phyloP scores from a whole-genome alignment of 2,113 vertebrate species.

The Petromus typicus region DNA sequence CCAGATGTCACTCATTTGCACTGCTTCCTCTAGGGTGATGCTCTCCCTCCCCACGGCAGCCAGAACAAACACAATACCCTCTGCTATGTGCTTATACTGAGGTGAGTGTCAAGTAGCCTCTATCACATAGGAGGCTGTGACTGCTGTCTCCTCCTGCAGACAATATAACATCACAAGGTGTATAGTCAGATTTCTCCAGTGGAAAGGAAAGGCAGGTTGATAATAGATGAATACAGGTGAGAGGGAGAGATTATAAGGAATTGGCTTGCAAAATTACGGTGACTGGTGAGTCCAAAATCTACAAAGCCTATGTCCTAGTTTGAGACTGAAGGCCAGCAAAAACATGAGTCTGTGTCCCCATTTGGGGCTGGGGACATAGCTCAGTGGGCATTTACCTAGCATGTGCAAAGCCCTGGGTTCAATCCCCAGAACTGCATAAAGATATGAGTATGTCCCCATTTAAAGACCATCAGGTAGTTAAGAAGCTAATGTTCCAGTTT shows the following conservation, averaged over 20 bases:
- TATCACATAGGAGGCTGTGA: background rate
- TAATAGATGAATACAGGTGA: background rate
- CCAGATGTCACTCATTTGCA: background rate
- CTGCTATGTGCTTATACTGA: background rate
- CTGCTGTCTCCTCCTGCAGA: background rate
- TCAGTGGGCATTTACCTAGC: background rate
- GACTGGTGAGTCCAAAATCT: background rate
- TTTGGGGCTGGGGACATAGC: background rate
- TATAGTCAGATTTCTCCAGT: background rate
- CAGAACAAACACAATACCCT: background rate
- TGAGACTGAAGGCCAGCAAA: background rate
- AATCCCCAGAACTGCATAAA: background rate
- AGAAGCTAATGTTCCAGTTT: background rate
- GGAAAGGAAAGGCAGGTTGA: background rate
- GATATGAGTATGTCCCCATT: too few species aligned
- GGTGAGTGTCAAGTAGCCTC: background rate
- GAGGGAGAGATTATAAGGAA: background rate
- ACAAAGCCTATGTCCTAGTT: background rate
- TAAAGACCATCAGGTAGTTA: background rate
- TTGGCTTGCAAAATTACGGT: background rate
- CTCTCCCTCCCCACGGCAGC: background rate
- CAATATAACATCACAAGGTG: background rate
- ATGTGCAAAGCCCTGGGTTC: background rate
- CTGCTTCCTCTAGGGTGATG: accelerated
- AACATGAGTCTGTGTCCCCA: background rate